A percentile compares a stretch with the other conserved stretches of the same genome.
phyloP scores from a whole-genome alignment of 2,888 invertebrate genomes.

The Mythimna impura region DNA sequence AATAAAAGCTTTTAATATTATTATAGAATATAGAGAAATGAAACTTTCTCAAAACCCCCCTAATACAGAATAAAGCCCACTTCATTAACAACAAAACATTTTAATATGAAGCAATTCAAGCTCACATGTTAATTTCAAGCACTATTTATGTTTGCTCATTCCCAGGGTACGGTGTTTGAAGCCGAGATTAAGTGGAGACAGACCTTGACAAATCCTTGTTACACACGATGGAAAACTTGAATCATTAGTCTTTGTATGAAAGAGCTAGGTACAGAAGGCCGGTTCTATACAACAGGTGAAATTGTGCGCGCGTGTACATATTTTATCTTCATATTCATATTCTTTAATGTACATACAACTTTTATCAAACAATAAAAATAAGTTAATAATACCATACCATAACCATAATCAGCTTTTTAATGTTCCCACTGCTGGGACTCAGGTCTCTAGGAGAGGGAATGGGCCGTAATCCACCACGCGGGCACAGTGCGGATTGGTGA shows the following conservation, averaged over 20 bases:
- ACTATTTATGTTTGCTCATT: conserved; percentile 61
- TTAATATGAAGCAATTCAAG: conserved; percentile 30
- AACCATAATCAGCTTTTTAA: too few species aligned
- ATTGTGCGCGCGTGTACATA: background rate
- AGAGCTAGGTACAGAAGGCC: background rate
- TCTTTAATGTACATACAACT: too few species aligned
- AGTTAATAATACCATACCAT: too few species aligned
- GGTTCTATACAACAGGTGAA: background rate
- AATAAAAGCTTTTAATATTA: too few species aligned
- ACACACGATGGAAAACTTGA: conserved; percentile 74
- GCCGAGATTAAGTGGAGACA: conserved; percentile 74
- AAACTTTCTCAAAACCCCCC: background rate
- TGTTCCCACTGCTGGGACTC: too few species aligned
- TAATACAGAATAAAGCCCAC: background rate
- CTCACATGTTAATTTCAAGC: conserved; percentile 44
- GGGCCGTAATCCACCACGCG: too few species aligned
- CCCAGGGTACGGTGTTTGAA: conserved; percentile 51
- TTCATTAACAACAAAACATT: conserved; percentile 25
- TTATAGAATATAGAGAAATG: too few species aligned
- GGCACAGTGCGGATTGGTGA: too few species aligned
- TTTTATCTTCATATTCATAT: too few species aligned
- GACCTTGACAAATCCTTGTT: conserved; percentile 76
- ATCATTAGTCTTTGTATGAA: conserved; percentile 72
- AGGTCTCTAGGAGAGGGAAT: too few species aligned
- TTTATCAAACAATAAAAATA: too few species aligned